phyloP scores from a whole-genome alignment of 2,113 vertebrate species.

The Syngnathus typhle region DNA sequence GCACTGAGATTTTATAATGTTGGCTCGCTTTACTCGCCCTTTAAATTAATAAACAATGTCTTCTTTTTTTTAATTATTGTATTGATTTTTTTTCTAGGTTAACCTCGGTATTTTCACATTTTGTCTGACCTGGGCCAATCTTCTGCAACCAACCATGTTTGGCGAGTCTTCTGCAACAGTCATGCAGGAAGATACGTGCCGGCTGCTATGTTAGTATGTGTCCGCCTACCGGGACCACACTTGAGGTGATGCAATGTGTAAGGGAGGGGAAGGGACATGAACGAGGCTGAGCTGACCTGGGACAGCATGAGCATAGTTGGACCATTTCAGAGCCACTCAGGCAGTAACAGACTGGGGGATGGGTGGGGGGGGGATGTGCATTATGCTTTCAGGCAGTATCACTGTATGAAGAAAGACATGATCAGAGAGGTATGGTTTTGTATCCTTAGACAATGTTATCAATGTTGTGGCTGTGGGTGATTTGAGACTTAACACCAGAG shows the following conservation, averaged over 20 bases:
- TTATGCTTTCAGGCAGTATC: slow-evolving; percentile 7
- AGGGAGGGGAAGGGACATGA: slow-evolving; percentile 28
- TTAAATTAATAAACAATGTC: neutral
- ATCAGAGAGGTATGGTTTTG: slow-evolving; percentile 1
- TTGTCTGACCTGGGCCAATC: neutral
- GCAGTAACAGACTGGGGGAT: slow-evolving; percentile 32
- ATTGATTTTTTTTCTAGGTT: neutral
- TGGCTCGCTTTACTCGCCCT: too few relatives aligned
- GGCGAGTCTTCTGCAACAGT: slow-evolving; percentile 15
- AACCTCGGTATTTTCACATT: neutral
- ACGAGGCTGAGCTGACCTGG: slow-evolving; percentile 36
- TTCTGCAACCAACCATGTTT: neutral
- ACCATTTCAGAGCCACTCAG: slow-evolving; percentile 39
- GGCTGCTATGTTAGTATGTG: slow-evolving; percentile 37
- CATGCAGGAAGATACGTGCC: slow-evolving; percentile 20
- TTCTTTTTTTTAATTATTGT: neutral
- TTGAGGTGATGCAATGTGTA: slow-evolving; percentile 17
- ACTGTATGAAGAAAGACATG: neutral
- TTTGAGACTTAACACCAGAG: slow-evolving; percentile 1
- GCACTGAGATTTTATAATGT: too few relatives aligned
- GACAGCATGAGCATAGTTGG: slow-evolving; percentile 44
- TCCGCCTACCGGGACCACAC: slow-evolving; percentile 15
- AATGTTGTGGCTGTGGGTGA: slow-evolving; percentile 1
- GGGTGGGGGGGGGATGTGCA: slow-evolving; percentile 11
- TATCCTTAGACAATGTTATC: neutral